Conservation (phyloP, 2,113 vertebrate species). For the Lamprotornis superbus region DNA sequence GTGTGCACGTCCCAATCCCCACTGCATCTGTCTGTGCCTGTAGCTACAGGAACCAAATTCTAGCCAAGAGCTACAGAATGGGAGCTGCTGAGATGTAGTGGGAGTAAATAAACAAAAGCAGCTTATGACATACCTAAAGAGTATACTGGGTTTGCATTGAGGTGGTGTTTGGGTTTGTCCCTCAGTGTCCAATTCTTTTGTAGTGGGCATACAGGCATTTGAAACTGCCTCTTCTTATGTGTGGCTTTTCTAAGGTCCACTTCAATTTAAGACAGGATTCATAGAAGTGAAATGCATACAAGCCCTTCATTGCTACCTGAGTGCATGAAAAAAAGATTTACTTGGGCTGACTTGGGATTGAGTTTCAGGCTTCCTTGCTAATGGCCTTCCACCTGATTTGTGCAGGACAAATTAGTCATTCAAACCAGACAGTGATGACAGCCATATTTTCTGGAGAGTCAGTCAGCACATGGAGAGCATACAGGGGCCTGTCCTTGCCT, state of each 20-base stretch:
- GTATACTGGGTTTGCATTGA: background rate
- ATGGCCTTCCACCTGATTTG: background rate
- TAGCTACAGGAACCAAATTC: background rate
- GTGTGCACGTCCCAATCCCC: background rate
- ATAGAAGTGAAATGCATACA: background rate
- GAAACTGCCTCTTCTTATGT: background rate
- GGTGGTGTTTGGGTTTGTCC: background rate
- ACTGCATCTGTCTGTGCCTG: background rate
- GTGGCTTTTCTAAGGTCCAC: background rate
- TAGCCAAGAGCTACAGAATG: background rate
- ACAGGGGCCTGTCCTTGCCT: background rate
- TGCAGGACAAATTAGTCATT: background rate
- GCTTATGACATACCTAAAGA: background rate
- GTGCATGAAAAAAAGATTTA: background rate
- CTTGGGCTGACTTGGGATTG: background rate
- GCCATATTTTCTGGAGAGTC: conserved; percentile 1
- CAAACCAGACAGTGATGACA: background rate
- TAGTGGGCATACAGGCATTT: background rate
- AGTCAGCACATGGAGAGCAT: background rate
- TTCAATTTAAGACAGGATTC: background rate
- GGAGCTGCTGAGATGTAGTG: background rate
- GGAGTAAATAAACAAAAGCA: background rate
- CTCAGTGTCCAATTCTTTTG: background rate
- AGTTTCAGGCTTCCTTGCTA: conserved; percentile 20
- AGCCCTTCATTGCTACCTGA: background rate